Conservation (phyloP, 1,140 invertebrate species). For the Pachyrhynchus sulphureomaculatus region DNA sequence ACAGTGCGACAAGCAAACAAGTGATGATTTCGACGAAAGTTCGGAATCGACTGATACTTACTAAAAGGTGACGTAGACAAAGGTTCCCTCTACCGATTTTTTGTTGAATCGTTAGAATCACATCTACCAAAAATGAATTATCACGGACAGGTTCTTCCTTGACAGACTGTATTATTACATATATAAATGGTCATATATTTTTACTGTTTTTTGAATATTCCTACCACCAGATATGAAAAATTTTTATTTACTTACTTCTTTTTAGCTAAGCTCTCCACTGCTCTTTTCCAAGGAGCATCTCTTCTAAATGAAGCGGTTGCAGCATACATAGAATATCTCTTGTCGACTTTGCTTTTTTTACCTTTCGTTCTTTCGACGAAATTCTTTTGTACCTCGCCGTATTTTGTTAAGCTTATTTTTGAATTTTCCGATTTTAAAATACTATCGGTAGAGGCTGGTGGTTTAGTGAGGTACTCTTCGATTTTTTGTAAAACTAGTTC, state of each 20-base stretch:
- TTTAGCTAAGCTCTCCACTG: conserved; percentile 35
- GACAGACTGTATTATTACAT: no score
- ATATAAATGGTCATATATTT: no score
- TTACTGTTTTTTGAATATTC: no score
- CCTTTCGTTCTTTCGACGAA: neutral
- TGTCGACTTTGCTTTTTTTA: conserved; percentile 32
- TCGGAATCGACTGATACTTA: no score
- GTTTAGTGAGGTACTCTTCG: conserved; percentile 13
- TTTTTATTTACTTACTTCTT: conserved; percentile 38
- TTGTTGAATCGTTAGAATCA: no score
- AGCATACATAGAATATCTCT: conserved; percentile 39
- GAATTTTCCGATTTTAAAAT: conserved; percentile 25
- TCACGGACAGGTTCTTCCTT: no score
- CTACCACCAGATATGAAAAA: no score
- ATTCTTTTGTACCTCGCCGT: neutral
- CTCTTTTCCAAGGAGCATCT: conserved; percentile 37
- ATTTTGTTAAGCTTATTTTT: conserved; percentile 18
- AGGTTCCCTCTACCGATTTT: no score
- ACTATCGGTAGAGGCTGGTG: neutral
- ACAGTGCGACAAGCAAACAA: no score
- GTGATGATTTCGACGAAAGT: no score
- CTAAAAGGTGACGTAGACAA: no score
- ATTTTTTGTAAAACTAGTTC: conserved; percentile 32
- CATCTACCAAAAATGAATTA: no score
- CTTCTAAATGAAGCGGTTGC: conserved; percentile 29